phyloP scores from a whole-genome alignment of 2,113 vertebrate species.

The Tyrannus savana region DNA sequence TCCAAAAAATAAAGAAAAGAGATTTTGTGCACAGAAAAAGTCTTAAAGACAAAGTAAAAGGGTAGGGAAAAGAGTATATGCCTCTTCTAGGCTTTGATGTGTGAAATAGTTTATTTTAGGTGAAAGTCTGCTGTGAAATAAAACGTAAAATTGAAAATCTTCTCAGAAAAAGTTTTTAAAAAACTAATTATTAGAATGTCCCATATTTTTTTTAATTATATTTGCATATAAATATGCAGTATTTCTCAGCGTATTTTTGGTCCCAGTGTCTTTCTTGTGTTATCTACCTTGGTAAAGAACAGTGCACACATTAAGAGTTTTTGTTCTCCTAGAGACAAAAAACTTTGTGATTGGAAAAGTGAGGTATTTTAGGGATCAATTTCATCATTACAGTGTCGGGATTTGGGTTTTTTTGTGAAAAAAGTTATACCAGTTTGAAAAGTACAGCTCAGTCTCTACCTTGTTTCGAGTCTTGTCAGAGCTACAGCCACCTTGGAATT shows the following conservation, averaged over 20 bases:
- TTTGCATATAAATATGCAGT: neutral
- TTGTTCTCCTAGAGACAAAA: neutral
- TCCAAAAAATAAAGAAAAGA: neutral
- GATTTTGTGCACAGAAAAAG: neutral
- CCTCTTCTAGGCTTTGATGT: neutral
- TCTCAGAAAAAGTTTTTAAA: neutral
- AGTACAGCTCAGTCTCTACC: neutral
- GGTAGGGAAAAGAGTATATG: neutral
- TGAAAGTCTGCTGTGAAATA: neutral
- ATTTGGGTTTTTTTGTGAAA: neutral
- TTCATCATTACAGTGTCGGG: neutral
- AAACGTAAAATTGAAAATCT: neutral
- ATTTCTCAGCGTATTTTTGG: neutral
- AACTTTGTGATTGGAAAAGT: neutral
- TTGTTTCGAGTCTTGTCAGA: rapidly evolving
- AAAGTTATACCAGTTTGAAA: neutral
- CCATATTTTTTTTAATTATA: neutral
- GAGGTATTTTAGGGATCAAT: neutral
- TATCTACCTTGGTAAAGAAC: neutral
- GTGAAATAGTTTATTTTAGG: neutral
- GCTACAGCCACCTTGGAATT: neutral
- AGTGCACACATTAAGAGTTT: neutral
- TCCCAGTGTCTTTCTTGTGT: neutral
- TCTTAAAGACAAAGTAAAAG: neutral
- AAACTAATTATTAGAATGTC: neutral